A percentile compares a stretch with the other conserved stretches of the same genome.
Conservation (phyloP, 2,113 vertebrate genomes). For the Otocyon megalotis region DNA sequence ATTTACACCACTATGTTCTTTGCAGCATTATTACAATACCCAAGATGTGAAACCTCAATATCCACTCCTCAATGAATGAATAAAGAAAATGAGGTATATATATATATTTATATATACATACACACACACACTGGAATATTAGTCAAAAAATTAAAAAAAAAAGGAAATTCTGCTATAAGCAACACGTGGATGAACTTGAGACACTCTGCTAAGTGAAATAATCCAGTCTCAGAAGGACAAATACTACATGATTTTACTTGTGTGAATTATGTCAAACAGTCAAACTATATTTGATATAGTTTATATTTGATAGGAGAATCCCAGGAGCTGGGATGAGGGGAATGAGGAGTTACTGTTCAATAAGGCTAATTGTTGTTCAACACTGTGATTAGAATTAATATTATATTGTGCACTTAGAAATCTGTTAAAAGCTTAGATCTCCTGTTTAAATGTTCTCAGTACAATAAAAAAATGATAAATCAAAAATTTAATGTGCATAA, state of each 20-base stretch:
- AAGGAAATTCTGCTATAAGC: background rate
- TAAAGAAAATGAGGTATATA: background rate
- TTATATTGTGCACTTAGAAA: background rate
- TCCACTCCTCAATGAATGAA: background rate
- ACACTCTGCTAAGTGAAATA: background rate
- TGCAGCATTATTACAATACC: background rate
- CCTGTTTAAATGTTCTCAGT: background rate
- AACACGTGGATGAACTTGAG: background rate
- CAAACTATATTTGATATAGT: background rate
- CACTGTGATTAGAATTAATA: background rate
- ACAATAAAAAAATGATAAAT: background rate
- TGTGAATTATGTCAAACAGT: background rate
- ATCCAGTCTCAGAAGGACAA: background rate
- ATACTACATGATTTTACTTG: no score
- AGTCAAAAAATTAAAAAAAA: background rate
- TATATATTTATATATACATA: background rate
- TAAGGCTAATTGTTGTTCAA: background rate
- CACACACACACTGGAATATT: background rate
- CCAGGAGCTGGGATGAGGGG: accelerated
- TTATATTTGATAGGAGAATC: background rate
- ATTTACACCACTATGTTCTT: background rate
- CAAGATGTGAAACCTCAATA: background rate
- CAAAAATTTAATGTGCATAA: background rate
- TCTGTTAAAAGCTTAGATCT: background rate
- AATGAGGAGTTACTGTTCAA: background rate